These are phyloP conservation scores for Charanyca ferruginea DNA, from an alignment of 2,888 invertebrate species.

Conservation along the genomic window DNA sequence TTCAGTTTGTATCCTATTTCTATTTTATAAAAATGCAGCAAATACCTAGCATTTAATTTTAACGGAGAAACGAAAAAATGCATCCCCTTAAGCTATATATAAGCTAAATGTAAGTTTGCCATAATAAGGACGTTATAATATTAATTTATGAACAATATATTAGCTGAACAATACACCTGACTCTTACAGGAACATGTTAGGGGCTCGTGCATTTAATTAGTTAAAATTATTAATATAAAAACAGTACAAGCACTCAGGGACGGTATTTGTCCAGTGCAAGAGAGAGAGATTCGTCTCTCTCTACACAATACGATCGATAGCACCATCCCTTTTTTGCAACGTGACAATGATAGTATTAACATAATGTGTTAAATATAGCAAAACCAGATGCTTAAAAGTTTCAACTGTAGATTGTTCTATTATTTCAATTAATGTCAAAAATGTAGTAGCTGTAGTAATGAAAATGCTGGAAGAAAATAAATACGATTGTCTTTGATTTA, in stretches of 20 bases:
- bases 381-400: no score
- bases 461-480: background rate
- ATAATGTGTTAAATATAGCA: no score
- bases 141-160: conserved; percentile 20
- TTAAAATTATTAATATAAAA: background rate
- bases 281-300: background rate
- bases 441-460: no score
- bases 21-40: background rate
- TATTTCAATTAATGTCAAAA: background rate
- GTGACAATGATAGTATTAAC: background rate
- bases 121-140: conserved; percentile 1
- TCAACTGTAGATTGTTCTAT: background rate
- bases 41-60: background rate
- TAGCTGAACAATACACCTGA: conserved; percentile 9
- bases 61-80: background rate
- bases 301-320: background rate
- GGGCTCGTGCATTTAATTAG: conserved; percentile 12
- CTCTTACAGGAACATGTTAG: conserved; percentile 3
- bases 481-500: background rate
- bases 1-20: no score
- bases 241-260: no score
- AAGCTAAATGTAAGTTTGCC: conserved; percentile 10
- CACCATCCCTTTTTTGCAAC: background rate
- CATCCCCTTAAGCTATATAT: conserved; percentile 12
- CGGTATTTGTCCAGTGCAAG: no score